phyloP scores from a whole-genome alignment of 2,113 vertebrate species.

The Melanotaenia duboulayi region DNA sequence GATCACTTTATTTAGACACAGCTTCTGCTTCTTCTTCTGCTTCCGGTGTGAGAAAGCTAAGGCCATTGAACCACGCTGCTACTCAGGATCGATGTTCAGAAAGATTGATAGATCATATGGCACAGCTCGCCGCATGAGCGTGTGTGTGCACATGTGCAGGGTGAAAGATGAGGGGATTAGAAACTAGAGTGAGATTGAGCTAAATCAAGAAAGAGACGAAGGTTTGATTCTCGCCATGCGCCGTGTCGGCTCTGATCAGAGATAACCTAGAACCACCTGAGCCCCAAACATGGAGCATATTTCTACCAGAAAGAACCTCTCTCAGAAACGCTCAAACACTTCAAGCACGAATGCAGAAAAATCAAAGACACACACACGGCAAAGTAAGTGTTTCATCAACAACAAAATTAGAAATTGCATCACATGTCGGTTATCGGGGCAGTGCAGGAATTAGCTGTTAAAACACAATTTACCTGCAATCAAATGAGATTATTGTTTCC shows the following conservation, averaged over 20 bases:
- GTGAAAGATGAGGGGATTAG: constrained; percentile 29
- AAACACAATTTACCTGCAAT: neutral
- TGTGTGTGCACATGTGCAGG: constrained; percentile 13
- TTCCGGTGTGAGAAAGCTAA: constrained; percentile 52
- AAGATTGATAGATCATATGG: constrained; percentile 49
- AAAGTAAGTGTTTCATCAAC: constrained; percentile 16
- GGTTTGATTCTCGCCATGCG: constrained; percentile 44
- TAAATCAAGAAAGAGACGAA: constrained; percentile 55
- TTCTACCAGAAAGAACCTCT: constrained; percentile 56
- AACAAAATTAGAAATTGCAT: neutral
- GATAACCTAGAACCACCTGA: constrained; percentile 65
- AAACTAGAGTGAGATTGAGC: constrained; percentile 42
- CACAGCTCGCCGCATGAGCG: neutral
- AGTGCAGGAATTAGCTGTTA: neutral
- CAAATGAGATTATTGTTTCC: neutral
- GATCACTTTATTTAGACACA: constrained; percentile 23
- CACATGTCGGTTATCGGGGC: neutral
- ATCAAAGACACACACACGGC: neutral
- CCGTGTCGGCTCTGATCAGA: constrained; percentile 67
- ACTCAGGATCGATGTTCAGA: constrained; percentile 16
- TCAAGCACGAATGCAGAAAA: neutral
- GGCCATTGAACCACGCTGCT: constrained; percentile 31
- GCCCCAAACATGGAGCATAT: constrained; percentile 63
- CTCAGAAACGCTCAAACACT: constrained; percentile 10
- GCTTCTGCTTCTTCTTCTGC: constrained; percentile 38